Conservation (phyloP, 2,888 invertebrate species). For the Prionchulus punctatus region DNA sequence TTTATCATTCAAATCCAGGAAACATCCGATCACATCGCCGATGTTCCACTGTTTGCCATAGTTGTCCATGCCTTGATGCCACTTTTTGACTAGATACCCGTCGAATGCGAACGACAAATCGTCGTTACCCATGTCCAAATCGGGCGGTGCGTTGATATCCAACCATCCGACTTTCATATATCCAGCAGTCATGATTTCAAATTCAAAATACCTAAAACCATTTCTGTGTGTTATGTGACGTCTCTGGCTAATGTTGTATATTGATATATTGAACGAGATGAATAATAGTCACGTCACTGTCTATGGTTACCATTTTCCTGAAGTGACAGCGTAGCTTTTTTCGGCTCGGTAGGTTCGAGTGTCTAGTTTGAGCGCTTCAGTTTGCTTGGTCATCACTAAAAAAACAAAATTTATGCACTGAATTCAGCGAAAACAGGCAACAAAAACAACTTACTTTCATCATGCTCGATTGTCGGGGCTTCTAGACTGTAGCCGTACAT, state of each 20-base stretch:
- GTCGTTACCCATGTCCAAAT: slow-evolving; percentile 80
- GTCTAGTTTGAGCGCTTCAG: slow-evolving; percentile 39
- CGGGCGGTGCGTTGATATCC: slow-evolving; percentile 68
- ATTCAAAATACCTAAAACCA: slow-evolving; percentile 76
- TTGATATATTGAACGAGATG: too few species aligned
- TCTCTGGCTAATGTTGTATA: too few species aligned
- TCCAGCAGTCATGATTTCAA: slow-evolving; percentile 85
- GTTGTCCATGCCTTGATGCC: slow-evolving; percentile 75
- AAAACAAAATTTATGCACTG: too few species aligned
- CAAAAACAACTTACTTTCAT: too few species aligned
- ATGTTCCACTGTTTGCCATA: slow-evolving; percentile 81
- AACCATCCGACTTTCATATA: slow-evolving; percentile 98
- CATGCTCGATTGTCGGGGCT: slow-evolving; percentile 71
- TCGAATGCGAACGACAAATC: slow-evolving; percentile 96
- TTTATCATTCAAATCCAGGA: slow-evolving; percentile 83
- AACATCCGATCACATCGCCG: slow-evolving; percentile 92
- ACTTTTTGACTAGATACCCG: slow-evolving; percentile 59
- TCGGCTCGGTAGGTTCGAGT: slow-evolving; percentile 90
- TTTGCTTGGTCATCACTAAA: too few species aligned
- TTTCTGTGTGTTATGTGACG: too few species aligned
- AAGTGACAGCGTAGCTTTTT: slow-evolving; percentile 80
- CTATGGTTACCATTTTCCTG: slow-evolving; percentile 95
- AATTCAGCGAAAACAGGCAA: too few species aligned
- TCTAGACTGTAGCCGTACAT: slow-evolving; percentile 94
- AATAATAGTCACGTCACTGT: too few species aligned